These are phyloP conservation scores for Vicugna pacos DNA, from an alignment of 2,113 vertebrate genomes.

Conservation along the genomic window DNA sequence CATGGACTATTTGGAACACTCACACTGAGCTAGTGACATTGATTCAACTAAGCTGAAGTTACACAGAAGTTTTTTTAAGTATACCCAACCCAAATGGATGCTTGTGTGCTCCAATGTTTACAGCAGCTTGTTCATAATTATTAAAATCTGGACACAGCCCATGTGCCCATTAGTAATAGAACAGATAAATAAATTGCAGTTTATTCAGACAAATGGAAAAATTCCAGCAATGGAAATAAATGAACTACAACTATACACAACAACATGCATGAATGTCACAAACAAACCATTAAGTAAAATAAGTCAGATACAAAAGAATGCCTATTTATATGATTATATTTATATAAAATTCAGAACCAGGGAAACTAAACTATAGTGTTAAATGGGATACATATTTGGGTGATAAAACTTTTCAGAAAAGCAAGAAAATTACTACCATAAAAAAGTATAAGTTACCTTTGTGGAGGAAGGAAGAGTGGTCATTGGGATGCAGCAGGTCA, in stretches of 20 bases:
- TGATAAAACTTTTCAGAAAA: not conserved
- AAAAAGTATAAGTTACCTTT: not conserved
- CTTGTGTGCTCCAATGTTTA: not conserved
- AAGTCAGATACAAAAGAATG: not conserved
- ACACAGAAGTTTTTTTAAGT: not conserved
- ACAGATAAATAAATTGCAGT: not conserved
- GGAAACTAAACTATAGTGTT: not conserved
- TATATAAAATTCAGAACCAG: not conserved
- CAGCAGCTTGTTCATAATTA: not conserved
- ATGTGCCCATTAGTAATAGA: not conserved
- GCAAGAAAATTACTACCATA: not conserved
- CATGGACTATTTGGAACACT: not conserved
- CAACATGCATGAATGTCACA: not conserved
- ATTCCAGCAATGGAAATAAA: not conserved
- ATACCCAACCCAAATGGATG: not conserved
- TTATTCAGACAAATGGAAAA: not conserved
- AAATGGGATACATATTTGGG: not conserved
- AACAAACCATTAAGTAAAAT: not conserved
- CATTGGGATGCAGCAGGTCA: too few relatives aligned
- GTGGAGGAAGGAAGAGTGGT: not conserved
- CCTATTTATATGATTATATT: not conserved
- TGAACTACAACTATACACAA: not conserved
- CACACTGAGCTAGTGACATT: not conserved
- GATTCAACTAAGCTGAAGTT: not conserved
- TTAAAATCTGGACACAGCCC: not conserved